Base-by-base conservation (phyloP, 2,888 invertebrate genomes). In the Phyto melanocephala region DNA sequence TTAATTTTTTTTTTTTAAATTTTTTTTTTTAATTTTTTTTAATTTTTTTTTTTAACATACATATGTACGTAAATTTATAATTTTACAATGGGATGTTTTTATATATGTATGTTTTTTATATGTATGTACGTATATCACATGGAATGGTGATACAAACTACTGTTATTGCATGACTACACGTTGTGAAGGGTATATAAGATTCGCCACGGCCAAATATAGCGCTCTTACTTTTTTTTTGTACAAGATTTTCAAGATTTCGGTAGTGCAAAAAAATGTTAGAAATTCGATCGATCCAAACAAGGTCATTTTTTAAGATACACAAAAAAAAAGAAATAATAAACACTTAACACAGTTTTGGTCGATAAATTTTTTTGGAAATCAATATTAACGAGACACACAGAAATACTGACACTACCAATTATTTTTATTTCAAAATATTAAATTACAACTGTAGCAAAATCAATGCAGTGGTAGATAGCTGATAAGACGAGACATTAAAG, bases 201-300 rank as follows among this genome's bases (percentile, higher is more conserved):
- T n/a, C n/a, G n/a, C n/a, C n/a, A n/a, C n/a, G n/a, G n/a, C n/a
- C n/a, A n/a, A n/a, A n/a, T n/a, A n/a, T n/a, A n/a, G n/a, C n/a
- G n/a, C n/a, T n/a, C n/a, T n/a, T n/a, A n/a, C n/a, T n/a, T 10
- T 15, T 22, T 13, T 50, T 15, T 58, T 52, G 5, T 17, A 47
- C 17, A 20, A 10, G 17, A 47, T 15, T 78, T 65, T 28, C n/a
- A 24, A 35, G n/a, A 60, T 22, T 77, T 67, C 42, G 40, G 40
- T 24, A 65, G 4, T 11, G 15, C 4, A 15, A 71, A 42, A 15
- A 42, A 17, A 50, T 24, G 37, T 74, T 67, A 72, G 71, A 76
- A 58, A 81, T 70, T 60, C 35, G 52, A 81, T 76, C 76, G 28
- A 54, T 13, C 52, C 42, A 60, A 71, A 75, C 65, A 81, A 60